phyloP scores from a whole-genome alignment of 2,113 vertebrate genomes.

The Mormoops blainvillei region DNA sequence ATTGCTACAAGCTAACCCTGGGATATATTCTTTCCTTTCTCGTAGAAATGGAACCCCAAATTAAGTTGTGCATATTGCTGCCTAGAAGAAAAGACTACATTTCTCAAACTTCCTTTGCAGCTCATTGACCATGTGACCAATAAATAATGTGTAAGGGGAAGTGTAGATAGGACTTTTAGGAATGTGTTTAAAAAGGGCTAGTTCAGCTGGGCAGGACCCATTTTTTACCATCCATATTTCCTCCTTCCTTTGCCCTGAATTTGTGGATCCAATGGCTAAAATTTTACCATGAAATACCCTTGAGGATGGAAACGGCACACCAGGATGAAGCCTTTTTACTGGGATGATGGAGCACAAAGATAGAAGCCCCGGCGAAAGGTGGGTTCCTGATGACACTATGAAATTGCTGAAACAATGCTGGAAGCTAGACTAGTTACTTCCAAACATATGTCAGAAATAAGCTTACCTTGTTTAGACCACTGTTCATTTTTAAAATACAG shows the following conservation, averaged over 20 bases:
- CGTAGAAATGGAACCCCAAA: not conserved
- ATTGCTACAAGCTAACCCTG: not conserved
- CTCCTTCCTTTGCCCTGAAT: not conserved
- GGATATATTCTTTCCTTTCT: not conserved
- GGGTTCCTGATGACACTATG: not conserved
- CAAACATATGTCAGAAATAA: not conserved
- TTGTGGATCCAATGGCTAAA: not conserved
- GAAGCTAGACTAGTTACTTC: not conserved
- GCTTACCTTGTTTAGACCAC: not conserved
- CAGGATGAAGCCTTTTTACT: not conserved
- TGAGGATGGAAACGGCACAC: not conserved
- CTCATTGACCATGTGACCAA: not conserved
- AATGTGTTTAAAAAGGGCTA: not conserved
- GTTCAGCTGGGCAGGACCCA: not conserved
- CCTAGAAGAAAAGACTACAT: not conserved
- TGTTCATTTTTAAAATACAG: not conserved
- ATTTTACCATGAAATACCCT: not conserved
- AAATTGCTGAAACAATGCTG: not conserved
- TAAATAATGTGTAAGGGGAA: not conserved
- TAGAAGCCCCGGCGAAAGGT: not conserved
- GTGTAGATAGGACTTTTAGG: not conserved
- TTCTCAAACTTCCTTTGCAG: not conserved
- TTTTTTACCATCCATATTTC: not conserved
- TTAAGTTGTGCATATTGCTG: not conserved
- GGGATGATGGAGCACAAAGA: not conserved